These are phyloP conservation scores for Eristalis pertinax DNA, from an alignment of 2,888 invertebrate species.

Conservation along the genomic window DNA sequence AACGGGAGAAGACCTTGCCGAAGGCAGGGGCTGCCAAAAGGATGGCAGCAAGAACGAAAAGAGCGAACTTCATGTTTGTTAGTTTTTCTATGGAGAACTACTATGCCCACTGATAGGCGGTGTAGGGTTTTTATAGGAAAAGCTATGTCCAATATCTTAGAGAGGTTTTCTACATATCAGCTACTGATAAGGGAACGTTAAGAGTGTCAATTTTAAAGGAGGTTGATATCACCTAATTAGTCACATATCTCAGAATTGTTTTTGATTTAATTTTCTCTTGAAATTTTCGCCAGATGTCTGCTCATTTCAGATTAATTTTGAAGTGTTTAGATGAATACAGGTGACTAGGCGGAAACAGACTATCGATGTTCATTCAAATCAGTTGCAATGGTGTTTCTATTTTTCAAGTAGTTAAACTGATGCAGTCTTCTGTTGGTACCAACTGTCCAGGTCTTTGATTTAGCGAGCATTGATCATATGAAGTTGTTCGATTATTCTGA, in stretches of 20 bases:
- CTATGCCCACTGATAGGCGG: background rate
- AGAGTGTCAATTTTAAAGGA: background rate
- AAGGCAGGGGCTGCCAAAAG: slow-evolving; percentile 73
- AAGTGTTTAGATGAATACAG: too few species aligned
- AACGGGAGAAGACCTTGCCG: slow-evolving; percentile 75
- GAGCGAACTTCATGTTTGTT: slow-evolving; percentile 31
- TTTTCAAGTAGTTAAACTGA: too few species aligned
- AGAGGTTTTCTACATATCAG: background rate
- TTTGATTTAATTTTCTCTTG: background rate
- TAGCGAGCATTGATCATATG: too few species aligned
- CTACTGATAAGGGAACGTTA: background rate
- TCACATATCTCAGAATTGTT: background rate
- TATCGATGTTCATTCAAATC: too few species aligned
- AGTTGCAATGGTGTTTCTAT: too few species aligned
- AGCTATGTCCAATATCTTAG: background rate
- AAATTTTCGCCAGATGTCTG: background rate
- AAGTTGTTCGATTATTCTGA: too few species aligned
- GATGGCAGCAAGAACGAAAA: slow-evolving; percentile 35
- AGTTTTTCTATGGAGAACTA: slow-evolving; percentile 8
- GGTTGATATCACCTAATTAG: background rate
- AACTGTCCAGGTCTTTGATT: too few species aligned
- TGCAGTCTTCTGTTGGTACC: too few species aligned
- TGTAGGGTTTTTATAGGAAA: background rate
- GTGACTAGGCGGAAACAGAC: background rate
- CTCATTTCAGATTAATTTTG: background rate